phyloP scores from a whole-genome alignment of 64 coral and sea anemone species.

The Montipora foliosa region DNA sequence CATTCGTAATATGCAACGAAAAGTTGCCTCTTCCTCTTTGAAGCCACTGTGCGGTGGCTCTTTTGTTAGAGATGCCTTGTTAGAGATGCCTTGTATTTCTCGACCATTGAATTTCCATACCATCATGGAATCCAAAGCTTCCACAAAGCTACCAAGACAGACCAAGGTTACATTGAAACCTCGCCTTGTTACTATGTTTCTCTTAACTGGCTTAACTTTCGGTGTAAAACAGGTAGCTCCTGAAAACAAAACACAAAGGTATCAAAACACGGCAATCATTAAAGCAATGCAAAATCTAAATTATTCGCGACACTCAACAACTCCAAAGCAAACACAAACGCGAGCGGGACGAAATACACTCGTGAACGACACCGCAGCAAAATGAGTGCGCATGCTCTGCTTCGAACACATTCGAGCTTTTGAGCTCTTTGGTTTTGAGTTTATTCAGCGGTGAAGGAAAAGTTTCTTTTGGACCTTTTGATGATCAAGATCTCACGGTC shows the following conservation, averaged over 20 bases:
- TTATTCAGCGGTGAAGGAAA: no score
- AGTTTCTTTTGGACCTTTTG: no score
- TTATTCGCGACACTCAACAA: no score
- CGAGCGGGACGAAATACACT: no score
- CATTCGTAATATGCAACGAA: constrained; percentile 11
- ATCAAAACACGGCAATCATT: no score
- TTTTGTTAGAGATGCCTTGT: neutral
- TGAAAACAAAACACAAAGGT: neutral
- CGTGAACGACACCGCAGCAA: no score
- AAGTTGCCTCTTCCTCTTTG: neutral
- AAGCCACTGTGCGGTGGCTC: neutral
- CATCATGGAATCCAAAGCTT: neutral
- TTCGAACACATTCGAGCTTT: no score
- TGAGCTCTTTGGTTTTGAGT: no score
- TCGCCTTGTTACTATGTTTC: neutral
- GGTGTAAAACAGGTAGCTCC: neutral
- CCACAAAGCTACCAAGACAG: neutral
- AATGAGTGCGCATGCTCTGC: no score
- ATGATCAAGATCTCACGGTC: no score
- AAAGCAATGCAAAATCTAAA: no score
- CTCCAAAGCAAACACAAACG: no score
- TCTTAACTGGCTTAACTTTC: neutral
- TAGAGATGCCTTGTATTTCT: neutral
- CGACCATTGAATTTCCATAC: constrained; percentile 20
- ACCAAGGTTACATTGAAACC: constrained; percentile 26